Evolutionary conservation across 2,113 vertebrate genomes (phyloP).

Genomic region (Pithys albifrons): DNA sequence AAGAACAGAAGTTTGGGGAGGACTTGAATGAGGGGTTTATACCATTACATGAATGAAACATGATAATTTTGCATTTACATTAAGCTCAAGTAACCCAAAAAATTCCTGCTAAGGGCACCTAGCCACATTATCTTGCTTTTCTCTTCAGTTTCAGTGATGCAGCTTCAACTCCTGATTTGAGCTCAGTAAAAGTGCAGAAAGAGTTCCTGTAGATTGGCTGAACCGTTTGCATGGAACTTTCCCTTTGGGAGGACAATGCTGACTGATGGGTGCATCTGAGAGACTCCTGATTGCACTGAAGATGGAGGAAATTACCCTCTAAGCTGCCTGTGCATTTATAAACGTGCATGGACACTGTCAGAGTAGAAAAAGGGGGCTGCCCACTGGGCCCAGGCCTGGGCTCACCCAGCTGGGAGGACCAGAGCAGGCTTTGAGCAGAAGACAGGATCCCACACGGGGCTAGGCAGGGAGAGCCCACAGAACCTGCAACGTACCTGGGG

Average conservation of each 20-base stretch:
- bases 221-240: not conserved
- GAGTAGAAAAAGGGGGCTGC: not conserved
- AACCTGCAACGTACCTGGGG: accelerated
- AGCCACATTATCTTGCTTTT: not conserved
- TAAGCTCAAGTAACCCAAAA: not conserved
- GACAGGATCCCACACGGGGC: accelerated
- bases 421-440: not conserved
- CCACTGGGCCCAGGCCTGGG: not conserved
- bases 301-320: not conserved
- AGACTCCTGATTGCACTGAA: not conserved
- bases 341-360: not conserved
- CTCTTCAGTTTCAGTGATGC: not conserved
- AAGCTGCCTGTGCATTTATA: not conserved
- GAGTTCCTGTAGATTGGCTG: not conserved
- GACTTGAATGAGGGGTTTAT: not conserved
- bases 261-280: not conserved
- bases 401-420: not conserved
- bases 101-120: not conserved
- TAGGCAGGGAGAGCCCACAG: accelerated
- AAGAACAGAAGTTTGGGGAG: not conserved
- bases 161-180: slow-evolving; percentile 4
- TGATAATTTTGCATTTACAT: not conserved
- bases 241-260: not conserved
- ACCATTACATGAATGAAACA: not conserved
- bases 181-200: not conserved